These are phyloP conservation scores for Menidia beryllina DNA, from an alignment of 2,113 vertebrate genomes.

Conservation along the genomic window DNA sequence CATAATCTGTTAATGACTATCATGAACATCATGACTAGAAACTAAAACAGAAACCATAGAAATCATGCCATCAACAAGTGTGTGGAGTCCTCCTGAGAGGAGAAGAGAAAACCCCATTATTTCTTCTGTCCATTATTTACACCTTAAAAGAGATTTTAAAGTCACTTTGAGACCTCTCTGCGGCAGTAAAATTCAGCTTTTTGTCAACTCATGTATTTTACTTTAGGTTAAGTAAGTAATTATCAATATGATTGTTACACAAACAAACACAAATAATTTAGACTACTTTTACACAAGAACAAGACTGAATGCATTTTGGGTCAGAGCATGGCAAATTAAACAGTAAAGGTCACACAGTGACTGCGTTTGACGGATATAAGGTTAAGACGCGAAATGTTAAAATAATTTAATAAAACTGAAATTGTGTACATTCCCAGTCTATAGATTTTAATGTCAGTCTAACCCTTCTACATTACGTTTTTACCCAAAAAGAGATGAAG, in stretches of 20 bases:
- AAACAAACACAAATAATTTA: not conserved
- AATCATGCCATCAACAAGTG: constrained; percentile 89
- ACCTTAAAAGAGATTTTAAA: not conserved
- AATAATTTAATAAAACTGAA: too few species aligned
- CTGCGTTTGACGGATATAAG: too few species aligned
- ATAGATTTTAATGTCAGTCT: not conserved
- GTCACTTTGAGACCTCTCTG: too few species aligned
- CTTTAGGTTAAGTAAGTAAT: not conserved
- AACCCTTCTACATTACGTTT: not conserved
- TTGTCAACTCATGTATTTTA: too few species aligned
- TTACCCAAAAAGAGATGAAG: constrained; percentile 89
- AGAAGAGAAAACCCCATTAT: not conserved
- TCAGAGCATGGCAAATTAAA: too few species aligned
- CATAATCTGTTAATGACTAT: too few species aligned
- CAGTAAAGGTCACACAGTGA: too few species aligned
- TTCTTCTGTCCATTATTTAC: not conserved
- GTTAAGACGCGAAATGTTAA: too few species aligned
- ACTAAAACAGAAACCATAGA: constrained; percentile 68
- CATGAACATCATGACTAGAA: constrained; percentile 66
- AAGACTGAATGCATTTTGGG: too few species aligned
- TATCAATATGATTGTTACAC: not conserved
- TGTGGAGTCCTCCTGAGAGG: constrained; percentile 82
- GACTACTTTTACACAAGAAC: not conserved
- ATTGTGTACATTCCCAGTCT: not conserved
- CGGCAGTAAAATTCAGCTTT: too few species aligned